Evolutionary conservation across 2,797 vertebrate species (phyloP).

Genomic region (Pseudochirops corinnae): DNA sequence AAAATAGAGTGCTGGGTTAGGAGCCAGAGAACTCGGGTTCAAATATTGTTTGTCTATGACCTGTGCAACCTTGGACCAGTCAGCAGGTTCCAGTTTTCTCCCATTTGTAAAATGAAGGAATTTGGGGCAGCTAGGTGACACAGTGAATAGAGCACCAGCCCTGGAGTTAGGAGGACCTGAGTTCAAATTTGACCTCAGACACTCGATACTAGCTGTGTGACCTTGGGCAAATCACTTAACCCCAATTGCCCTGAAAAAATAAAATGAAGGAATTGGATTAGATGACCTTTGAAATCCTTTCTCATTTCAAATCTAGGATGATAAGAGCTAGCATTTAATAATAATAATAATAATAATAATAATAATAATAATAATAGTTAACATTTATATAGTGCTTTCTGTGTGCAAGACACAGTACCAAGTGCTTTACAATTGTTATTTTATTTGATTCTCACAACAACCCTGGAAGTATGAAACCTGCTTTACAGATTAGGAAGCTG

Average conservation of each 20-base stretch:
- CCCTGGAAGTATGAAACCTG: not conserved
- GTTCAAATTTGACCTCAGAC: too few relatives aligned
- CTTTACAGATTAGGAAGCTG: not conserved
- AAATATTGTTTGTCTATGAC: not conserved
- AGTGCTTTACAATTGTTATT: not conserved
- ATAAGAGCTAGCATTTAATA: not conserved
- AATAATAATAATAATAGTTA: not conserved
- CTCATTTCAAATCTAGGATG: not conserved
- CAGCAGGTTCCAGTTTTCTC: not conserved
- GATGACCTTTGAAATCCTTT: not conserved
- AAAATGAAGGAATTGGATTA: not conserved
- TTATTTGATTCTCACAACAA: not conserved
- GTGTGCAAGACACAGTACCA: not conserved
- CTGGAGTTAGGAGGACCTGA: too few relatives aligned
- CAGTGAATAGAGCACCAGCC: too few relatives aligned
- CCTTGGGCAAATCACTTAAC: too few relatives aligned
- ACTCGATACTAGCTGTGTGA: too few relatives aligned
- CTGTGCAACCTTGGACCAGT: not conserved
- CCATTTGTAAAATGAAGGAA: not conserved
- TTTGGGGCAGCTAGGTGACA: too few relatives aligned
- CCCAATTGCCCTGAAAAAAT: too few relatives aligned
- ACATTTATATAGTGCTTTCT: not conserved
- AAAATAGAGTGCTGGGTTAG: not conserved
- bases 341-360: not conserved
- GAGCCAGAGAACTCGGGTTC: not conserved